phyloP scores from a whole-genome alignment of 35 echinoderm and acorn worm genomes.

The Anneissia japonica region DNA sequence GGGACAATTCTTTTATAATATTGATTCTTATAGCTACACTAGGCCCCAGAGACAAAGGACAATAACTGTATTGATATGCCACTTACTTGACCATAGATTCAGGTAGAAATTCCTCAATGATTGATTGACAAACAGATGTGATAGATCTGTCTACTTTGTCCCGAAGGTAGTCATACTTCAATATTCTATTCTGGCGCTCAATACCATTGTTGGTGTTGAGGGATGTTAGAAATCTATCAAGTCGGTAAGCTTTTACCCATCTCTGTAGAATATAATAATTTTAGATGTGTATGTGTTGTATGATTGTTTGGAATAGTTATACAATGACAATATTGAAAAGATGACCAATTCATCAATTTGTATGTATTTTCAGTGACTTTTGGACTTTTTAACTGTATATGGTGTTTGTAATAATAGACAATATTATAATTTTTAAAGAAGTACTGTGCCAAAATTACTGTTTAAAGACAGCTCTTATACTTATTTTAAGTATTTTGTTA shows the following conservation, averaged over 20 bases:
- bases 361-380: no score
- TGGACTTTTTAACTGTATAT: no score
- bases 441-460: no score
- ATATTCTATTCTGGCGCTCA: slow-evolving; percentile 1
- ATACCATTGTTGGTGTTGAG: slow-evolving; percentile 18
- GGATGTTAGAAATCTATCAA: slow-evolving; percentile 6
- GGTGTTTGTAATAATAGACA: no score
- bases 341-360: no score
- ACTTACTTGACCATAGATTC: slow-evolving; percentile 17
- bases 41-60: neutral
- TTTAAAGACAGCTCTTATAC: no score
- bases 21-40: neutral
- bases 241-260: slow-evolving; percentile 10
- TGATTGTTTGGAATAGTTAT: no score
- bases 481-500: no score
- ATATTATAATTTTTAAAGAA: no score
- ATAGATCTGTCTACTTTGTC: slow-evolving; percentile 20
- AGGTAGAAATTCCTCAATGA: slow-evolving; percentile 19
- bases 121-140: slow-evolving; percentile 1
- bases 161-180: slow-evolving; percentile 9
- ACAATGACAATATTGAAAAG: no score
- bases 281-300: no score
- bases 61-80: neutral
- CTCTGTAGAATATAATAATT: neutral
- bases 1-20: neutral